Evolutionary conservation across 1,140 invertebrate species (phyloP).

Genomic region (Sycophila sp.): DNA sequence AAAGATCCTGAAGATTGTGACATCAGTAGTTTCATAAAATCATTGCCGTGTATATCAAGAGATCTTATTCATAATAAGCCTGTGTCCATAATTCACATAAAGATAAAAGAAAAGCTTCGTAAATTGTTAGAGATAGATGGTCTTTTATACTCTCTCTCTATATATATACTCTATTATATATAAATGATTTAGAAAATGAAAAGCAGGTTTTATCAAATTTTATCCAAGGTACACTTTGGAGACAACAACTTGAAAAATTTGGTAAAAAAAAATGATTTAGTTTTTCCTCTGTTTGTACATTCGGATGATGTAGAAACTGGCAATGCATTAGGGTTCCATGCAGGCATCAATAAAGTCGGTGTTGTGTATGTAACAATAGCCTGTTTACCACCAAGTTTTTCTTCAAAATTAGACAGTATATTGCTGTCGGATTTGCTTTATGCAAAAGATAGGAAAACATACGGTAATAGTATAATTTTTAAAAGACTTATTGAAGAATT

Average conservation of each 20-base stretch:
- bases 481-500: conserved; percentile 14
- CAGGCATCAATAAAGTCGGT: conserved; percentile 32
- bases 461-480: conserved; percentile 58
- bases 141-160: not conserved
- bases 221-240: conserved; percentile 9
- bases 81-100: not conserved
- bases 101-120: not conserved
- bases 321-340: conserved; percentile 41
- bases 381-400: conserved; percentile 42
- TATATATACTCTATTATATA: not conserved
- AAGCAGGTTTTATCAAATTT: conserved; percentile 14
- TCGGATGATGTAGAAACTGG: conserved; percentile 46
- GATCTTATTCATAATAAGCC: not conserved
- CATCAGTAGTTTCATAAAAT: not conserved
- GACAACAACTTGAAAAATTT: not conserved
- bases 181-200: not conserved
- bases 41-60: not conserved
- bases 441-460: conserved; percentile 42
- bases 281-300: conserved; percentile 22
- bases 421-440: conserved; percentile 36
- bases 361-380: conserved; percentile 40
- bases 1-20: not conserved
- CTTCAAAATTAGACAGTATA: conserved; percentile 38
- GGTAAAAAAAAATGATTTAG: conserved; percentile 27
- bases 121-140: not conserved